These are phyloP conservation scores for Aquatica leii DNA, from an alignment of 2,888 invertebrate species.

Conservation along the genomic window DNA sequence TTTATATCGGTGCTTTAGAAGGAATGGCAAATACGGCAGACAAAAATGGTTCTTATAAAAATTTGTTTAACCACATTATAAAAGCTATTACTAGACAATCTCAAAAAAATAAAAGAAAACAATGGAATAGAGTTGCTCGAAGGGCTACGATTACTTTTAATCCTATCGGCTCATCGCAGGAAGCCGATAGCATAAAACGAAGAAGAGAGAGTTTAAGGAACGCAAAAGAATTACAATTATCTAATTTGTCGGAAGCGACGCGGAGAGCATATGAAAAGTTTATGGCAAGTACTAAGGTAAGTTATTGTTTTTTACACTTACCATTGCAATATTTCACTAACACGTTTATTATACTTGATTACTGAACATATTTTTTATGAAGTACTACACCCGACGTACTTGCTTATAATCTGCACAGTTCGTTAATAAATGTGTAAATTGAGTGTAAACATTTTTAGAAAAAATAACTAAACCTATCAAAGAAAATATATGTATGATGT, in stretches of 20 bases:
- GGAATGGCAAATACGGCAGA: slow-evolving; percentile 79
- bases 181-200: slow-evolving; percentile 69
- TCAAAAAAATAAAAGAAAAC: slow-evolving; percentile 69
- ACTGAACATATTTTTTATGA: too few relatives aligned
- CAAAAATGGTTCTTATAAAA: slow-evolving; percentile 72
- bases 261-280: slow-evolving; percentile 89
- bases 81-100: slow-evolving; percentile 72
- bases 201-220: slow-evolving; percentile 76
- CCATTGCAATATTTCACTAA: too few relatives aligned
- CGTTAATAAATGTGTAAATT: too few relatives aligned
- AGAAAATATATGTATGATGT: too few relatives aligned
- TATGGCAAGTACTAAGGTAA: slow-evolving; percentile 67
- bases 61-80: slow-evolving; percentile 85
- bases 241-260: slow-evolving; percentile 78
- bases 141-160: slow-evolving; percentile 73
- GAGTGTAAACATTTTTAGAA: too few relatives aligned
- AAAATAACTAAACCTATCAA: too few relatives aligned
- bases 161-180: slow-evolving; percentile 81
- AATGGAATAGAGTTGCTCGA: slow-evolving; percentile 86
- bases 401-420: too few relatives aligned
- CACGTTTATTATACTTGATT: too few relatives aligned
- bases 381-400: too few relatives aligned
- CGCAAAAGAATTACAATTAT: slow-evolving; percentile 61
- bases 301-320: too few relatives aligned
- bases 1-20: slow-evolving; percentile 89